These are phyloP conservation scores for Tetragonula clypearis DNA, from an alignment of 1,140 invertebrate species.

Conservation along the genomic window DNA sequence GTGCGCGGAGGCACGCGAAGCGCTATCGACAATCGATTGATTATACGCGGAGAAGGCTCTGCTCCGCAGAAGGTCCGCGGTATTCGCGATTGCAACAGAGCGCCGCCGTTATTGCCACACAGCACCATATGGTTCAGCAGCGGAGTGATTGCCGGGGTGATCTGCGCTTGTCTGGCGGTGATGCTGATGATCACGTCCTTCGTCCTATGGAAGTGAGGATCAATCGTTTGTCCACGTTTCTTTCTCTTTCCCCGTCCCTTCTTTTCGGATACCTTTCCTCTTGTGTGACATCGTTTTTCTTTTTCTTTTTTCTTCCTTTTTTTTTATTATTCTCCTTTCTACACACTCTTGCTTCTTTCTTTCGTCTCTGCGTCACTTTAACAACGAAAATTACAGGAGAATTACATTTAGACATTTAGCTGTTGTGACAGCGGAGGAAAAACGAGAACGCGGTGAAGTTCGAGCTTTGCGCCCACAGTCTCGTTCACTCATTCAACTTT, in stretches of 20 bases:
- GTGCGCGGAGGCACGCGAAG: constrained; percentile 88
- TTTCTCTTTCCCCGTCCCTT: not conserved
- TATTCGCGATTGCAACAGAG: constrained; percentile 86
- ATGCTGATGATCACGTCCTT: constrained; percentile 87
- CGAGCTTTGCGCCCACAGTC: not conserved
- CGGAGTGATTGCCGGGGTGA: constrained; percentile 87
- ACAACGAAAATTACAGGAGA: not conserved
- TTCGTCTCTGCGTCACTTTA: not conserved
- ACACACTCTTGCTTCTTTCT: no score
- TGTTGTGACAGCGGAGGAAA: no score
- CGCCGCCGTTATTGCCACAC: constrained; percentile 82
- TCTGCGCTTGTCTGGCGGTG: constrained; percentile 88
- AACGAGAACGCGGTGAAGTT: not conserved
- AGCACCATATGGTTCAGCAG: constrained; percentile 86
- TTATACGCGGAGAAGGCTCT: constrained; percentile 87
- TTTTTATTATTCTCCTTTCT: not conserved
- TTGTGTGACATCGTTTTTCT: not conserved
- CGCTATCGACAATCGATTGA: constrained; percentile 84
- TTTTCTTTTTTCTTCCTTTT: no score
- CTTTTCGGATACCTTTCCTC: not conserved
- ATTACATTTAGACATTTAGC: no score
- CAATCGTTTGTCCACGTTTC: not conserved
- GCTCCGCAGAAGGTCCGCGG: constrained; percentile 85
- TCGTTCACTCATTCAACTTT: constrained; percentile 20
- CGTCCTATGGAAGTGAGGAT: constrained; percentile 89